Base-by-base conservation (phyloP, 2,797 vertebrate species). In the Buphagus erythrorhynchus region DNA sequence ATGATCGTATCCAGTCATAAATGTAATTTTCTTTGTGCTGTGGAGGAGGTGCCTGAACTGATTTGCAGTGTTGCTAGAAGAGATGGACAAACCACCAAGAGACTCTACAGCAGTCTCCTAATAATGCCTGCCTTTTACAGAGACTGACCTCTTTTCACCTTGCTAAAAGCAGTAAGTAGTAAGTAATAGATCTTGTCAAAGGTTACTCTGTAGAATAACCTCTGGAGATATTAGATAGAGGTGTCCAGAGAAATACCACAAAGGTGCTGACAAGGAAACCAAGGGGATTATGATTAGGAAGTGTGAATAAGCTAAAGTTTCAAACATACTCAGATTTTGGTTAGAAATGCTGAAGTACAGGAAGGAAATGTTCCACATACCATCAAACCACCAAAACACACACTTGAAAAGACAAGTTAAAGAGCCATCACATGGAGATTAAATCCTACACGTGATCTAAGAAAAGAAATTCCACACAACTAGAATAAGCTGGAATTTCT, bases 181-280 rank as follows among this genome's bases (percentile, higher is more conserved):
- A 96, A 96, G 94, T 92, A 97, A 96, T 82, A 95, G 90, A 96
- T 95, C 86, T 95, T 94, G 94, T 95, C 97, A 97, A 97, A 97
- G 95, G 95, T 96, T 96, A 93, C 91, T 91, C 92, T 92, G 90
- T 95, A 92, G 93, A 97, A 94, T 95, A 97, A 96, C 84, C 88
- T 94, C 71, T 82, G 81, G 93, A 88, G 66, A 95, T 95, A 89
- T 96, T 95, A 93, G 78, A 95, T 85, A 93, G 91, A 97, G 80
- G 88, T 95, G 86, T 97, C 95, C 92, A 95, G 45, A 97, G 94
- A 96, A 95, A 96, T 93, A 92, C 66, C 88, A 96, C 94, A 76
- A 93, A 96, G 91, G 90, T 83, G 87, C 82, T 95, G 94, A 97
- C 73, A 96, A 93, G 92, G 74, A 97, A 97, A 96, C 61, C 87